A percentile compares a stretch with the other conserved stretches of the same genome.
These are phyloP conservation scores for Formica selysi DNA, from an alignment of 1,140 invertebrate species.

Conservation along the genomic window DNA sequence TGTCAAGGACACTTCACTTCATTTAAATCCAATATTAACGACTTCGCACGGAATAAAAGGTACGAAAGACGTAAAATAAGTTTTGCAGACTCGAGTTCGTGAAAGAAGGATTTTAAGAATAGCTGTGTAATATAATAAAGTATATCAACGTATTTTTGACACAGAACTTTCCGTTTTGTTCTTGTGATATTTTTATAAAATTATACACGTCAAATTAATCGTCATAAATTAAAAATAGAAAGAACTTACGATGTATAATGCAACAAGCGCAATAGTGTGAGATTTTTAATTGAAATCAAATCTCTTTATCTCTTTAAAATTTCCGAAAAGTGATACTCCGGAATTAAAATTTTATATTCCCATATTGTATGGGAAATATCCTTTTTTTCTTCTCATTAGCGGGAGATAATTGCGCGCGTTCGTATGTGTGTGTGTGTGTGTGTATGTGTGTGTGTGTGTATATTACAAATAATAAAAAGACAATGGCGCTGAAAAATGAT, in stretches of 20 bases:
- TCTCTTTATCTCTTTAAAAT: neutral
- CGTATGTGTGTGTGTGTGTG: neutral
- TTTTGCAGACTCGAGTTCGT: neutral
- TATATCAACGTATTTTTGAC: neutral
- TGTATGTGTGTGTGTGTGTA: too few relatives aligned
- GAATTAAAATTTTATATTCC: constrained; percentile 20
- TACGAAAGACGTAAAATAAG: neutral
- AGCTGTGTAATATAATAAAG: neutral
- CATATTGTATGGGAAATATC: neutral
- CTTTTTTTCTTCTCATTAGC: constrained; percentile 23
- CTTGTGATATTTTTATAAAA: neutral
- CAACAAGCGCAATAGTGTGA: neutral
- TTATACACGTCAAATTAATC: neutral
- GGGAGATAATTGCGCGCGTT: constrained; percentile 12
- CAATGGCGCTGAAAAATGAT: neutral
- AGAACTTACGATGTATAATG: neutral
- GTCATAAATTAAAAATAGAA: neutral
- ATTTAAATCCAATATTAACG: neutral
- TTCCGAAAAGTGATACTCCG: neutral
- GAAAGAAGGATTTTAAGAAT: neutral
- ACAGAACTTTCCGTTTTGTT: neutral
- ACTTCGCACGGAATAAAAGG: neutral
- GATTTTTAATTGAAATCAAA: constrained; percentile 8
- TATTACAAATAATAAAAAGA: constrained; percentile 24
- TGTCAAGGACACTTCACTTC: neutral